Evolutionary conservation across 2,113 vertebrate species (phyloP).

Genomic region (Xenopus borealis): DNA sequence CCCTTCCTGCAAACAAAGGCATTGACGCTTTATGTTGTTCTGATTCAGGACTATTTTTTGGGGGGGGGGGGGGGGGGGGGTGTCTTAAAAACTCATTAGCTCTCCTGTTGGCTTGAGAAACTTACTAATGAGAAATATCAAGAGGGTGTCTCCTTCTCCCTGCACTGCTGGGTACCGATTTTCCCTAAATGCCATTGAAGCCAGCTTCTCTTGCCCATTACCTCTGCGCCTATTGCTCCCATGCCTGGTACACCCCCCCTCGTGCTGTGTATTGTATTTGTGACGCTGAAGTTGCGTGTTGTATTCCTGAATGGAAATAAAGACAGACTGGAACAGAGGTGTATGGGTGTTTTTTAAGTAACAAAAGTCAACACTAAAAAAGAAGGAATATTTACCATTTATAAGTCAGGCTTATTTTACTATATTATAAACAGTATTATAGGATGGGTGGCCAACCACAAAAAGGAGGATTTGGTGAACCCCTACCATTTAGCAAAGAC

Average conservation of each 20-base stretch:
- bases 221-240: slow-evolving; percentile 2
- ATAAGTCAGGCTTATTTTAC: no score
- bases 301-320: slow-evolving; percentile 40
- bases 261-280: slow-evolving; percentile 43
- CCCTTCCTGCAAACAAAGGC: slow-evolving; percentile 4
- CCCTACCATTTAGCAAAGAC: no score
- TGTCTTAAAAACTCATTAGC: not conserved
- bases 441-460: no score
- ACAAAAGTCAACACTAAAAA: no score
- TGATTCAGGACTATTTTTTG: not conserved
- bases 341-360: no score
- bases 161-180: slow-evolving; percentile 36
- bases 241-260: slow-evolving; percentile 41
- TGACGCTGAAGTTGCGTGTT: slow-evolving; percentile 45
- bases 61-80: not conserved
- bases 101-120: not conserved
- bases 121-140: not conserved
- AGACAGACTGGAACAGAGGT: slow-evolving; percentile 35
- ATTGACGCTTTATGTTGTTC: not conserved
- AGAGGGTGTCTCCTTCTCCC: not conserved
- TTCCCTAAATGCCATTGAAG: slow-evolving; percentile 12
- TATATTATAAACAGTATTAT: no score
- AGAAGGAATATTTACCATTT: no score
- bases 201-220: slow-evolving; percentile 21
- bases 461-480: no score